Conservation (phyloP, 1,140 invertebrate genomes). For the Aphaenogaster floridana region DNA sequence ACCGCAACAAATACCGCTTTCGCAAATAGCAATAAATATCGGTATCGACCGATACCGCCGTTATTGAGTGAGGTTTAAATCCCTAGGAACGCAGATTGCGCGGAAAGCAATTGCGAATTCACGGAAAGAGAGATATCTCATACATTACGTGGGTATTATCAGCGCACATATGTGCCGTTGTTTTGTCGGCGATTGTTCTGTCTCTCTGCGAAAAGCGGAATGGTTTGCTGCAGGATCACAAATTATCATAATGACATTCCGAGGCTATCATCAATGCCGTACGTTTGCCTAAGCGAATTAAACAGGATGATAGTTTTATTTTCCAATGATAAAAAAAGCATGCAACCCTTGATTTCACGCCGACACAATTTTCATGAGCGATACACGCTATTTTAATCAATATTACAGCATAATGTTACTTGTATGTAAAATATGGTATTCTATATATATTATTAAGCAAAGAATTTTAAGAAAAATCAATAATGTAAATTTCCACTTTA, state of each 20-base stretch:
- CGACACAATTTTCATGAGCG: neutral
- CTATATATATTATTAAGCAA: neutral
- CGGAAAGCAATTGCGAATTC: conserved; percentile 39
- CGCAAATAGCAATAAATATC: conserved; percentile 18
- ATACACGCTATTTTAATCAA: conserved; percentile 1
- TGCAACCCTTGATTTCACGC: neutral
- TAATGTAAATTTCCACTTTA: neutral
- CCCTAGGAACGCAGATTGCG: neutral
- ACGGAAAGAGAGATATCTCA: conserved; percentile 50
- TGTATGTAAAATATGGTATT: neutral
- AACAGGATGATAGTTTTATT: neutral
- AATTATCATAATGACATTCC: conserved; percentile 58
- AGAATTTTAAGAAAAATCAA: neutral
- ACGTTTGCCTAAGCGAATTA: neutral
- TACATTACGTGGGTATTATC: conserved; percentile 39
- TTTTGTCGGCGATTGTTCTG: conserved; percentile 29
- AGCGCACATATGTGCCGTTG: conserved; percentile 9
- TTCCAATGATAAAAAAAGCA: neutral
- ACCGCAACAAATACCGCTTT: neutral
- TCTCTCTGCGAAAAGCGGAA: conserved; percentile 1
- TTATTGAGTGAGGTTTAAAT: conserved; percentile 7
- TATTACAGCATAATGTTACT: neutral
- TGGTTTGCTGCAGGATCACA: conserved; percentile 22
- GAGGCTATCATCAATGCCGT: conserved; percentile 27
- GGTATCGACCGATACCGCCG: neutral